Percentiles rank a stretch among this genome's conserved stretches.
Evolutionary conservation across 2,888 invertebrate species (phyloP).

Genomic region (Drosophila infuscata): DNA sequence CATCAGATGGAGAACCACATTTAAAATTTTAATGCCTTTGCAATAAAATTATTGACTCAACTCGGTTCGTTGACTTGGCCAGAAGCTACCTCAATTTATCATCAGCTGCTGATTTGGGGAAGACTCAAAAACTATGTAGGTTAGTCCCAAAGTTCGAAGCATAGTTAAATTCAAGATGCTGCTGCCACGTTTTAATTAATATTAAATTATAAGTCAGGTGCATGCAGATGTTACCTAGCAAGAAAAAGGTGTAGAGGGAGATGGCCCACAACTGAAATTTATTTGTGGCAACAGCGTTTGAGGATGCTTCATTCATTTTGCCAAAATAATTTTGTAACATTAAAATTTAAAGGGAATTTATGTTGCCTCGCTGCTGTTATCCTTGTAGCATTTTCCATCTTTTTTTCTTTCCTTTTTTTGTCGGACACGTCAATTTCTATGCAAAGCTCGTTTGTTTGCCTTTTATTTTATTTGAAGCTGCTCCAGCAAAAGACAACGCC

Average conservation of each 20-base stretch:
- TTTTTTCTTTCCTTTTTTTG: constrained; percentile 5
- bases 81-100: constrained; percentile 30
- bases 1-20: constrained; percentile 18
- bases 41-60: constrained; percentile 64
- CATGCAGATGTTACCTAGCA: constrained; percentile 30
- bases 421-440: constrained; percentile 63
- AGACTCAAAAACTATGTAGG: constrained; percentile 27
- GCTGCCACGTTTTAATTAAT: constrained; percentile 69
- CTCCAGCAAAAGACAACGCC: background rate
- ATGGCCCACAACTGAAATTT: constrained; percentile 19
- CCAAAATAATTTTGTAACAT: constrained; percentile 65
- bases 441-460: constrained; percentile 62
- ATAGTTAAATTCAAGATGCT: constrained; percentile 19
- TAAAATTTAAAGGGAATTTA: constrained; percentile 71
- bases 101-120: constrained; percentile 1
- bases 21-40: constrained; percentile 63
- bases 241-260: background rate
- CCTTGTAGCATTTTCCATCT: background rate
- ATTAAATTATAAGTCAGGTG: constrained; percentile 74
- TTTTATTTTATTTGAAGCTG: constrained; percentile 41
- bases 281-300: constrained; percentile 42
- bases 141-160: constrained; percentile 1
- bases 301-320: constrained; percentile 37
- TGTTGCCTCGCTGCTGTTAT: constrained; percentile 38
- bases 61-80: constrained; percentile 56